phyloP scores from a whole-genome alignment of 2,113 vertebrate species.

The Motacilla tschutschensis region DNA sequence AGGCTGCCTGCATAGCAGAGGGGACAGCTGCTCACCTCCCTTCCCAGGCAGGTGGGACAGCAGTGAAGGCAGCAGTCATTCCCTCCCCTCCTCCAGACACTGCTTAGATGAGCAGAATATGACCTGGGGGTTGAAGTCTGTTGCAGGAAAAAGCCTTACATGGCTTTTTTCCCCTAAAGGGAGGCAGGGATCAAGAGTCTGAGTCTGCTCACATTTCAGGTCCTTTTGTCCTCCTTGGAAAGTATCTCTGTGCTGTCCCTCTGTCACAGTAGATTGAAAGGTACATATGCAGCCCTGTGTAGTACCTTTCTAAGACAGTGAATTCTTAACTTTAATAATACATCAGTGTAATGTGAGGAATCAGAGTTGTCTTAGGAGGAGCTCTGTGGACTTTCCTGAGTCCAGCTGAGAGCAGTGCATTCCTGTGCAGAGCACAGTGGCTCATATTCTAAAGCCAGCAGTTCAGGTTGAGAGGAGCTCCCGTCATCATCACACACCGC shows the following conservation, averaged over 20 bases:
- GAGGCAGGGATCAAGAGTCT: neutral
- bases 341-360: neutral
- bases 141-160: neutral
- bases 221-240: neutral
- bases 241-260: neutral
- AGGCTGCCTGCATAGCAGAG: neutral
- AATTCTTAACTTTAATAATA: neutral
- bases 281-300: neutral
- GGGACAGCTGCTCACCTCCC: conserved; percentile 39
- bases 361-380: neutral
- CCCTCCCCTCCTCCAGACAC: neutral
- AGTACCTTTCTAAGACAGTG: neutral
- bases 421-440: neutral
- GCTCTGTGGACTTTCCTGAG: neutral
- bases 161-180: neutral
- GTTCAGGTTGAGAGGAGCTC: neutral
- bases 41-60: conserved; percentile 6
- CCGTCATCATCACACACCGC: fast-evolving
- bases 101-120: neutral
- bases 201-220: neutral
- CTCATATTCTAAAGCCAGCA: neutral
- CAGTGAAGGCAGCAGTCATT: neutral
- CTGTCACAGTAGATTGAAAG: neutral
- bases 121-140: conserved; percentile 6
- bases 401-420: neutral